Percentiles rank a stretch among this genome's conserved stretches.
These are phyloP conservation scores for Fistularia tabacaria DNA, from an alignment of 2,797 vertebrate genomes.

Conservation along the genomic window DNA sequence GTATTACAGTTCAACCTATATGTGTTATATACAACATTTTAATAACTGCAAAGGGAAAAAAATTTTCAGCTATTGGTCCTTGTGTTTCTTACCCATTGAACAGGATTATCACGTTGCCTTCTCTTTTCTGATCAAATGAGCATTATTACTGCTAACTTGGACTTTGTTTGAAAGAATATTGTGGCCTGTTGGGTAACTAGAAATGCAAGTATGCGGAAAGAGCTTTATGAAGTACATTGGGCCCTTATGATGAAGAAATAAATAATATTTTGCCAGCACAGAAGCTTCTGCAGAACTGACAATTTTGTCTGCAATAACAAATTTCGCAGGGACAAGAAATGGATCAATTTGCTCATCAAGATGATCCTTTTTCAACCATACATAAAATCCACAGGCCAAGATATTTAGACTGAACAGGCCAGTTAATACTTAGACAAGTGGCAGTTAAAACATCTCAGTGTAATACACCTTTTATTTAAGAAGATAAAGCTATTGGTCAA, in stretches of 20 bases:
- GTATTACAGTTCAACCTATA: too few species aligned
- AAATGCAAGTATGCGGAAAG: conserved; percentile 34
- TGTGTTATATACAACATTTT: too few species aligned
- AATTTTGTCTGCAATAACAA: conserved; percentile 50
- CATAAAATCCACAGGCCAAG: conserved; percentile 5
- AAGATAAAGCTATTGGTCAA: too few species aligned
- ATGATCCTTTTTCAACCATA: conserved; percentile 23
- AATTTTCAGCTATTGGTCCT: too few species aligned
- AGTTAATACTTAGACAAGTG: too few species aligned
- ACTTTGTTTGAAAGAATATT: conserved; percentile 20
- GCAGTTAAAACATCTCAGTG: too few species aligned
- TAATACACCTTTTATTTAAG: too few species aligned
- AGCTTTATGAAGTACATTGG: conserved; percentile 46
- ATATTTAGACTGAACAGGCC: too few species aligned
- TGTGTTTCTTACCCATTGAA: not conserved
- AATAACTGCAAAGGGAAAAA: too few species aligned
- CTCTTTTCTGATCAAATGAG: conserved; percentile 11
- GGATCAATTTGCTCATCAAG: conserved; percentile 53
- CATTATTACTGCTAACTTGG: conserved; percentile 14
- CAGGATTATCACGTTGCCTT: too few species aligned
- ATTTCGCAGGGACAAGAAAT: conserved; percentile 34
- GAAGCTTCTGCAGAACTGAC: conserved; percentile 46
- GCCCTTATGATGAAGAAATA: conserved; percentile 42
- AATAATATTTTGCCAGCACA: conserved; percentile 43
- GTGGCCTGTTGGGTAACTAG: conserved; percentile 12